These are phyloP conservation scores for Lasioglossum baleicum DNA, from an alignment of 1,140 invertebrate species.

Conservation along the genomic window DNA sequence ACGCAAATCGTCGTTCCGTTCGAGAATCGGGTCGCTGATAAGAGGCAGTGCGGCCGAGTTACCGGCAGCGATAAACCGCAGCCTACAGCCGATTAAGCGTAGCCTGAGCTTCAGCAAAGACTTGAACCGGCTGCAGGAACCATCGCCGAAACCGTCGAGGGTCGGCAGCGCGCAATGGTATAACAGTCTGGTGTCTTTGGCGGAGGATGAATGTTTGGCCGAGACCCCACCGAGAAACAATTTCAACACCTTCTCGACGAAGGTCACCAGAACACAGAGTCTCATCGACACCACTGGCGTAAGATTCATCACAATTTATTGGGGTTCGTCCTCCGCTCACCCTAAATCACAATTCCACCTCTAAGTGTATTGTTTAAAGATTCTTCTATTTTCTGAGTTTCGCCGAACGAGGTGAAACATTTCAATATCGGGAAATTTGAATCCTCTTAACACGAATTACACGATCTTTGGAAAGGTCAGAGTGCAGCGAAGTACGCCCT, in stretches of 20 bases:
- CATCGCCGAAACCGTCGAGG: slow-evolving; percentile 56
- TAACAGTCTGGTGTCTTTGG: slow-evolving; percentile 72
- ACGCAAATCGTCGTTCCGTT: slow-evolving; percentile 66
- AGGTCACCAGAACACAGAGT: slow-evolving; percentile 62
- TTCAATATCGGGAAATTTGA: too few relatives aligned
- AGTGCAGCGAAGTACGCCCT: too few relatives aligned
- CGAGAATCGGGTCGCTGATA: slow-evolving; percentile 69
- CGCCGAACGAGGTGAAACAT: too few relatives aligned
- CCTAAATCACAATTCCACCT: too few relatives aligned
- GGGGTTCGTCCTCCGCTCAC: too few relatives aligned
- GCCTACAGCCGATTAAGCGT: slow-evolving; percentile 71
- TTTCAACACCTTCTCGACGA: slow-evolving; percentile 13
- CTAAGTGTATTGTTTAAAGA: too few relatives aligned
- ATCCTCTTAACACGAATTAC: too few relatives aligned
- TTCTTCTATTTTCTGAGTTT: too few relatives aligned
- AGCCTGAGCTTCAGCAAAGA: slow-evolving; percentile 73
- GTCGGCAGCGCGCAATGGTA: slow-evolving; percentile 67
- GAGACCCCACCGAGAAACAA: slow-evolving; percentile 23
- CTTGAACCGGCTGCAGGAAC: slow-evolving; percentile 63
- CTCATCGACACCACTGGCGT: slow-evolving; percentile 65
- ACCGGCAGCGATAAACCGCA: slow-evolving; percentile 72
- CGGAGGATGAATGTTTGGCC: slow-evolving; percentile 60
- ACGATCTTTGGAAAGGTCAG: too few relatives aligned
- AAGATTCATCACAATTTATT: slow-evolving; percentile 41
- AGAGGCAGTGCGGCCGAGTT: slow-evolving; percentile 69